Conservation (phyloP, 2,797 vertebrate species). For the Gorsachius magnificus region DNA sequence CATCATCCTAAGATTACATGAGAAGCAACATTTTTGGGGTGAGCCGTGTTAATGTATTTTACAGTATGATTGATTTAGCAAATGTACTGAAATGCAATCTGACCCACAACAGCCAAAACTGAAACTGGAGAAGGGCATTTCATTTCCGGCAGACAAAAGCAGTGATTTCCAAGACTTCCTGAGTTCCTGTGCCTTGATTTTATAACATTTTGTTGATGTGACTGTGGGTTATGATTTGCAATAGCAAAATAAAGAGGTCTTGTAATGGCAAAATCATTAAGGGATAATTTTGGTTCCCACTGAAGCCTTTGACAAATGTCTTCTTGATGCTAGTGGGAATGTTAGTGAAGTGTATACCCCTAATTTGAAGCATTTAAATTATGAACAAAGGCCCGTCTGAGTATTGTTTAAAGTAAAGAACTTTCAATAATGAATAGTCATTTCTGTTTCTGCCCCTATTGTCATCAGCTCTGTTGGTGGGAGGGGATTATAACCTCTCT, state of each 20-base stretch:
- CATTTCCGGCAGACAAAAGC: constrained; percentile 30
- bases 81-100: not conserved
- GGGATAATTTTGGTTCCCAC: not conserved
- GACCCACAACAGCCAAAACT: not conserved
- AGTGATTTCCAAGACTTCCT: constrained; percentile 36
- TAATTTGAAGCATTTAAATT: constrained; percentile 12
- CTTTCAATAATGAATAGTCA: not conserved
- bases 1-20: constrained; percentile 1
- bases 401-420: constrained; percentile 18
- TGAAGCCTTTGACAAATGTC: constrained; percentile 16
- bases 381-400: constrained; percentile 18
- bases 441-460: not conserved
- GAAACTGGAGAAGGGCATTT: constrained; percentile 43
- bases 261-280: constrained; percentile 11
- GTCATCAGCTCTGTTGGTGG: not conserved
- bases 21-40: not conserved
- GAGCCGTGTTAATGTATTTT: constrained; percentile 67
- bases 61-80: constrained; percentile 72
- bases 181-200: not conserved
- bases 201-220: constrained; percentile 28
- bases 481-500: not conserved
- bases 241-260: not conserved
- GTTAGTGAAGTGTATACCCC: not conserved
- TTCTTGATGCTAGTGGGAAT: not conserved
- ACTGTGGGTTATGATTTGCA: constrained; percentile 35